A percentile compares a stretch with the other conserved stretches of the same genome.
phyloP scores from a whole-genome alignment of 2,113 vertebrate species.

The Corythoichthys haematopterus region DNA sequence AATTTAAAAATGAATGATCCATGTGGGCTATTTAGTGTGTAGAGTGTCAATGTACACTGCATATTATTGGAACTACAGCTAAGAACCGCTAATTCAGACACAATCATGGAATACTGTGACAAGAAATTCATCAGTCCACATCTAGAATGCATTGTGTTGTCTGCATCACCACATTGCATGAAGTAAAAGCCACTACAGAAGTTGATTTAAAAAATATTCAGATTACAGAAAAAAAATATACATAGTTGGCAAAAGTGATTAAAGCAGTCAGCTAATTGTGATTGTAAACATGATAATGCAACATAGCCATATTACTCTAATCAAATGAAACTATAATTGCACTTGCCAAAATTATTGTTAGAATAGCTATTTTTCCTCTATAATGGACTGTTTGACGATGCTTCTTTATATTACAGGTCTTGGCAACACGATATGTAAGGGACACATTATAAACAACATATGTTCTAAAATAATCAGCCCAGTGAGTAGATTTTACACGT shows the following conservation, averaged over 20 bases:
- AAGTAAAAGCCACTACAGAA: not conserved
- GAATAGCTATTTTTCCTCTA: conserved; percentile 19
- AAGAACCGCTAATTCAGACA: conserved; percentile 21
- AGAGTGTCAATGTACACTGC: conserved; percentile 3
- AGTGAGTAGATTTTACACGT: conserved; percentile 23
- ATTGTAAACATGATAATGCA: conserved; percentile 70
- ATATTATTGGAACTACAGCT: not conserved
- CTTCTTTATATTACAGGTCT: conserved; percentile 14
- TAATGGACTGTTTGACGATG: conserved; percentile 14
- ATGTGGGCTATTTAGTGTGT: conserved; percentile 12
- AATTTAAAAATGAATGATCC: not conserved
- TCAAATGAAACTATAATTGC: conserved; percentile 66
- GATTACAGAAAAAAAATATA: conserved; percentile 51
- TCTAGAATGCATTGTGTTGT: conserved; percentile 13
- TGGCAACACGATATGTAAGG: conserved; percentile 29
- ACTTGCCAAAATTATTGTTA: conserved; percentile 44
- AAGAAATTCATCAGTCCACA: conserved; percentile 7
- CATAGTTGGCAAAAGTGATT: conserved; percentile 63
- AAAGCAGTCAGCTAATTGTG: conserved; percentile 69
- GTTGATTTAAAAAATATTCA: conserved; percentile 58
- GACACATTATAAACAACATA: conserved; percentile 43
- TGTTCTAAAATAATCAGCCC: conserved; percentile 26
- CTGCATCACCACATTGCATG: conserved; percentile 19
- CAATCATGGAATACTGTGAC: conserved; percentile 25
- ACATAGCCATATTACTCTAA: conserved; percentile 60